Conservation (phyloP, 2,797 vertebrate genomes). For the Avahi laniger region DNA sequence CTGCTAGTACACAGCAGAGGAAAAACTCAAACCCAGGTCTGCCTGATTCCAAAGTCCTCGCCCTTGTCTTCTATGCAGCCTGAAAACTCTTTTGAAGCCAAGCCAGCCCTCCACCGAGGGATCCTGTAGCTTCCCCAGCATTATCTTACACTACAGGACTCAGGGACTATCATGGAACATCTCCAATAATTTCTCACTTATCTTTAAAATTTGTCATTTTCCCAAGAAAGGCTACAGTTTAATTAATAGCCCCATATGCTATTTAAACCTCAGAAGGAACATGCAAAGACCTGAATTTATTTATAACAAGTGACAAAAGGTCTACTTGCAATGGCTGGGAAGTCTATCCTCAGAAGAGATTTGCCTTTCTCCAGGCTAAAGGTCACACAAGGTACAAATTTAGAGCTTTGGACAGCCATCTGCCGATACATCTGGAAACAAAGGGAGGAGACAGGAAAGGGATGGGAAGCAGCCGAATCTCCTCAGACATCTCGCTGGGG, state of each 20-base stretch:
- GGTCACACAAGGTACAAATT: conserved; percentile 82
- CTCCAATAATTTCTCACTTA: neutral
- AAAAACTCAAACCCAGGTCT: neutral
- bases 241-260: neutral
- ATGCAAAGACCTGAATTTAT: conserved; percentile 60
- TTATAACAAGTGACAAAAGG: conserved; percentile 37
- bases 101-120: neutral
- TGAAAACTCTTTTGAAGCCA: conserved; percentile 19
- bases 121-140: neutral
- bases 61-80: neutral
- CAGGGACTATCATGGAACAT: neutral
- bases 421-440: conserved; percentile 82
- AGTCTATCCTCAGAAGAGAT: conserved; percentile 72
- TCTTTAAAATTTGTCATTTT: neutral
- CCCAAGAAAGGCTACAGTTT: neutral
- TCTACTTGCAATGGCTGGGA: conserved; percentile 61
- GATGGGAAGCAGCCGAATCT: conserved; percentile 71
- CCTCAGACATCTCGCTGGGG: conserved; percentile 46
- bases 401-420: conserved; percentile 80
- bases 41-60: neutral
- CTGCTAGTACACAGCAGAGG: neutral
- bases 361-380: conserved; percentile 76
- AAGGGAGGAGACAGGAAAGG: conserved; percentile 84
- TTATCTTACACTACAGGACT: no score
- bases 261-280: conserved; percentile 49